Conservation (phyloP, 2,797 vertebrate genomes). For the Sebastes vulpes region DNA sequence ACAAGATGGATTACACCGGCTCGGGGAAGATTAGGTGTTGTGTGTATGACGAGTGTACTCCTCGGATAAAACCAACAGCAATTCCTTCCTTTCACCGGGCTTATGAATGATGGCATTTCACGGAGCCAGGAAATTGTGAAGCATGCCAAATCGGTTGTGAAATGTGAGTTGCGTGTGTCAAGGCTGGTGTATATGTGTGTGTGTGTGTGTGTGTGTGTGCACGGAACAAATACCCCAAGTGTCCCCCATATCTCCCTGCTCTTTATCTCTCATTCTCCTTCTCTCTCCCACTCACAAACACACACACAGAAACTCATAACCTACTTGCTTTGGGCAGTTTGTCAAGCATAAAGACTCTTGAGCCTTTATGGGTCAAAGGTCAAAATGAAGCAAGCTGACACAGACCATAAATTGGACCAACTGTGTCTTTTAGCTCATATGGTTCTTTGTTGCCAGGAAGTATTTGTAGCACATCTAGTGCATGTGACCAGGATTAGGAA, state of each 20-base stretch:
- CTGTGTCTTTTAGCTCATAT: not conserved
- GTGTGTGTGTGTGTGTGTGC: not conserved
- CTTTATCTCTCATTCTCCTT: constrained; percentile 7
- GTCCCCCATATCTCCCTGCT: not conserved
- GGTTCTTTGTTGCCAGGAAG: constrained; percentile 9
- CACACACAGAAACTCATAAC: constrained; percentile 42
- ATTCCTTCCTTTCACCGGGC: constrained; percentile 33
- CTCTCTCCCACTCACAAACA: constrained; percentile 12
- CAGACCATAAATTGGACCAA: constrained; percentile 32
- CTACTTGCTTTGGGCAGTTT: constrained; percentile 38
- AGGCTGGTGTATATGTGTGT: not conserved
- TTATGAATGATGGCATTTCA: constrained; percentile 60
- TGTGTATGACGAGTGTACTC: constrained; percentile 31
- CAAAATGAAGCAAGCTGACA: constrained; percentile 51
- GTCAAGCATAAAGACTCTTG: constrained; percentile 35
- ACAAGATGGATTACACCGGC: constrained; percentile 65
- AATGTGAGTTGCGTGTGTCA: constrained; percentile 61
- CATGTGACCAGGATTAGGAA: not conserved
- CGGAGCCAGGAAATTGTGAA: constrained; percentile 51
- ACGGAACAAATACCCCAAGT: constrained; percentile 28
- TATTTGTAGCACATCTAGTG: not conserved
- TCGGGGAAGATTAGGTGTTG: constrained; percentile 54
- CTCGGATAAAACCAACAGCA: constrained; percentile 32
- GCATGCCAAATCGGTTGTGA: constrained; percentile 58
- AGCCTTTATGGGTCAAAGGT: constrained; percentile 59